Base-by-base conservation (phyloP, 2,888 invertebrate species). In the Nineta flava region DNA sequence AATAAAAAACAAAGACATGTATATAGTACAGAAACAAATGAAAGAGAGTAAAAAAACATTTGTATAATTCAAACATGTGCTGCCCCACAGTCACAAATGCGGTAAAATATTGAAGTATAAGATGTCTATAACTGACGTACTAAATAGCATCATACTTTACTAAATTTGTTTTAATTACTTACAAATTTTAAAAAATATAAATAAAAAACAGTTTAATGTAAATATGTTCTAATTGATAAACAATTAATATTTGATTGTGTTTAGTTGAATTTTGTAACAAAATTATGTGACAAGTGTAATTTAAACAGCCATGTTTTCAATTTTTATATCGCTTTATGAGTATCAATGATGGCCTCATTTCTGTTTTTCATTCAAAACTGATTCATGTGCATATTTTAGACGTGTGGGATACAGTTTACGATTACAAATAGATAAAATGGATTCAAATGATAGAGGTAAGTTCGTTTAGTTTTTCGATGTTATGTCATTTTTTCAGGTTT, bases 381-480 rank as follows among this genome's bases (percentile, higher is more conserved):
- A 19, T 43, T 9, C n/a, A 19, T 17, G 17, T 43, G 17, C n/a
- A n/a, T 17, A 13, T 19, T 10, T 43, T 19, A 17, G n/a, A 19
- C 9, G 43, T 43, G 43, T 17, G 13, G 13, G 43, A 17, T n/a
- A n/a, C 17, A 13, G n/a, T 21, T 17, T 17, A 19, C 6, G 7
- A 43, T 19, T 44, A 45, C 31, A 31, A 32, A 45, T 45, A 44
- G 38, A 13, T 51, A 57, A 49, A 46, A 65, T 65, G 65, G 65
- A 65, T 54, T 59, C 64, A 41, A 58, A 60, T 51, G 65, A 64
- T 55, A 58, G 63, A 59, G 63, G 65, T 65, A 59, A 55, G 62
- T 58, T 48, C 51, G 53, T 50, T 54, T 53, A 58, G 58, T 60
- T 55, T 54, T 55, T 59, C 55, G 57, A 49, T 48, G 56, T 54